Conservation (phyloP, 2,888 invertebrate species). For the Hirtodrosophila confusa region DNA sequence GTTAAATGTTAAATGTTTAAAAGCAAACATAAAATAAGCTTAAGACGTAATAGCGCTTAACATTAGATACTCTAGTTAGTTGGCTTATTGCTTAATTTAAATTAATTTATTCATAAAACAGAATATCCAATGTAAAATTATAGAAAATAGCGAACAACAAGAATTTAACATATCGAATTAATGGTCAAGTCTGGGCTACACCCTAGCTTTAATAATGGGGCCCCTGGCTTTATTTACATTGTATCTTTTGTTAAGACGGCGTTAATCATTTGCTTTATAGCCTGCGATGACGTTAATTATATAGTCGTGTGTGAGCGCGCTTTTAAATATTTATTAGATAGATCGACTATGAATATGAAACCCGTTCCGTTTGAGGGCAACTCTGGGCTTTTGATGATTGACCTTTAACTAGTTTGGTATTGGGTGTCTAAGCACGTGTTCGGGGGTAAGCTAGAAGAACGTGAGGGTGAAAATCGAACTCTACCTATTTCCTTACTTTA, state of each 20-base stretch:
- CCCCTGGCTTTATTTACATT: slow-evolving; percentile 49
- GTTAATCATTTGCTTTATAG: slow-evolving; percentile 70
- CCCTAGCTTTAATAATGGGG: slow-evolving; percentile 16
- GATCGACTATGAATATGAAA: slow-evolving; percentile 49
- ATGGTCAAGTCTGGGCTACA: slow-evolving; percentile 27
- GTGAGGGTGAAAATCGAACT: too few relatives aligned
- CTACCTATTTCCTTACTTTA: too few relatives aligned
- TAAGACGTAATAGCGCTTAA: slow-evolving; percentile 68
- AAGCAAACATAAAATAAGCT: slow-evolving; percentile 67
- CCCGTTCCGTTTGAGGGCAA: slow-evolving; percentile 58
- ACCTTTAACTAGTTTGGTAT: slow-evolving; percentile 38
- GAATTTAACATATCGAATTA: slow-evolving; percentile 54
- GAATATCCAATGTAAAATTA: slow-evolving; percentile 62
- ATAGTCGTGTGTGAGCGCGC: slow-evolving; percentile 48
- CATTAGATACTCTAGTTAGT: slow-evolving; percentile 77
- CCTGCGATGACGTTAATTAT: slow-evolving; percentile 65
- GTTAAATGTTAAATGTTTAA: slow-evolving; percentile 40
- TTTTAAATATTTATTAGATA: slow-evolving; percentile 67
- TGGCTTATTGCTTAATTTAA: slow-evolving; percentile 78
- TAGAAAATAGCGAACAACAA: slow-evolving; percentile 61
- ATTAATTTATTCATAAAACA: slow-evolving; percentile 75
- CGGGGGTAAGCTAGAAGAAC: too few relatives aligned
- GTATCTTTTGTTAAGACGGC: slow-evolving; percentile 58
- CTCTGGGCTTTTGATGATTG: slow-evolving; percentile 21
- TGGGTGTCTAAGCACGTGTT: background rate